Evolutionary conservation across 2,797 vertebrate genomes (phyloP).

Genomic region (Psittacula derbiana): DNA sequence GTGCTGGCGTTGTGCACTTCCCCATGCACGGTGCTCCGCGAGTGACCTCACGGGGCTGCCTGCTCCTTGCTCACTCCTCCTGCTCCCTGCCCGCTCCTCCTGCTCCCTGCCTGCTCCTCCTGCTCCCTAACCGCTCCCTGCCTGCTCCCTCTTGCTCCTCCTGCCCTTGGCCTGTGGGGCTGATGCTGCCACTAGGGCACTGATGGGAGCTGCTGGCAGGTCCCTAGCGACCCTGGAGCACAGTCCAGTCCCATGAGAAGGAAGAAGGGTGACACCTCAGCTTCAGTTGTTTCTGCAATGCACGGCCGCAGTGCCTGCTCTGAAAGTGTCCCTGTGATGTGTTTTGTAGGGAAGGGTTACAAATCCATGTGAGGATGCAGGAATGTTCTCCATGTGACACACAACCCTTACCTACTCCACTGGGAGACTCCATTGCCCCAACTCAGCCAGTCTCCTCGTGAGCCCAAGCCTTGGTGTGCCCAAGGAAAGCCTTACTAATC

Average conservation of each 20-base stretch:
- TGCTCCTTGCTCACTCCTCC: neutral
- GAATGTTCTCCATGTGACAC: neutral
- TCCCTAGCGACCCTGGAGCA: neutral
- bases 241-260: neutral
- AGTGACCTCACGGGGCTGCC: accelerated
- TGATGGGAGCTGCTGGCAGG: neutral
- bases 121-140: neutral
- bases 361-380: neutral
- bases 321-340: neutral
- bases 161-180: neutral
- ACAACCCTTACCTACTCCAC: neutral
- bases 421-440: neutral
- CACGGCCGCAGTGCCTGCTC: neutral
- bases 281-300: neutral
- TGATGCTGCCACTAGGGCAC: neutral
- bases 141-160: neutral
- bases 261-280: neutral
- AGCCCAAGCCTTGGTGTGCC: neutral
- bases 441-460: neutral
- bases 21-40: accelerated
- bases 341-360: neutral
- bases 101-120: neutral
- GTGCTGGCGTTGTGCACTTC: neutral
- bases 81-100: neutral
- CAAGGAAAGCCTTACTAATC: neutral